phyloP scores from a whole-genome alignment of 1,140 invertebrate species.

The Frieseomelitta varia region DNA sequence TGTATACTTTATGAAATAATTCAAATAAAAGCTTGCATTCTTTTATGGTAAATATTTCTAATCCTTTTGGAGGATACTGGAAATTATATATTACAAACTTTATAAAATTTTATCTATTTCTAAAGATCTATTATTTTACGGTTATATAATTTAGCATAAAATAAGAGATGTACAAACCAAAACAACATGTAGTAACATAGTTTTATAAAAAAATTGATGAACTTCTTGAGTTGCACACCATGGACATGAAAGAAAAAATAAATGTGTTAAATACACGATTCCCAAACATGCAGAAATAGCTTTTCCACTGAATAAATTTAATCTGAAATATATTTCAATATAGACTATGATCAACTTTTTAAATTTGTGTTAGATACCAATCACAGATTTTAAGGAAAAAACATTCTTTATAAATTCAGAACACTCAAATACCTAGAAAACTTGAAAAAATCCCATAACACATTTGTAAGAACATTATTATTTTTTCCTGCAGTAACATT shows the following conservation, averaged over 20 bases:
- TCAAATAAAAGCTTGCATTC: conserved; percentile 66
- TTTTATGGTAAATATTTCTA: conserved; percentile 66
- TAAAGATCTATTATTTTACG: neutral
- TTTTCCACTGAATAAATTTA: conserved; percentile 71
- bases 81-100: conserved; percentile 32
- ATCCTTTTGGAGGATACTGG: conserved; percentile 70
- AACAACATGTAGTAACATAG: conserved; percentile 63
- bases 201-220: conserved; percentile 67
- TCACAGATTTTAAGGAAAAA: neutral
- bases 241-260: conserved; percentile 66
- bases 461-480: conserved; percentile 64
- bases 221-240: conserved; percentile 65
- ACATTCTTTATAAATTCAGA: neutral
- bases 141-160: neutral
- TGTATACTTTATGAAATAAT: conserved; percentile 67
- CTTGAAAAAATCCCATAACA: conserved; percentile 71
- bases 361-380: neutral
- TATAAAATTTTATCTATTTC: neutral
- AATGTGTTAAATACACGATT: conserved; percentile 69
- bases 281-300: conserved; percentile 69
- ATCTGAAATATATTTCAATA: conserved; percentile 56
- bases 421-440: conserved; percentile 66
- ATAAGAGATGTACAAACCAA: conserved; percentile 62
- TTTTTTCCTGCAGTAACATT: conserved; percentile 30
- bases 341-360: neutral